Percentiles rank a stretch among this genome's conserved stretches.
Evolutionary conservation across 2,888 invertebrate genomes (phyloP).

Genomic region (Mechanitis messenoides): DNA sequence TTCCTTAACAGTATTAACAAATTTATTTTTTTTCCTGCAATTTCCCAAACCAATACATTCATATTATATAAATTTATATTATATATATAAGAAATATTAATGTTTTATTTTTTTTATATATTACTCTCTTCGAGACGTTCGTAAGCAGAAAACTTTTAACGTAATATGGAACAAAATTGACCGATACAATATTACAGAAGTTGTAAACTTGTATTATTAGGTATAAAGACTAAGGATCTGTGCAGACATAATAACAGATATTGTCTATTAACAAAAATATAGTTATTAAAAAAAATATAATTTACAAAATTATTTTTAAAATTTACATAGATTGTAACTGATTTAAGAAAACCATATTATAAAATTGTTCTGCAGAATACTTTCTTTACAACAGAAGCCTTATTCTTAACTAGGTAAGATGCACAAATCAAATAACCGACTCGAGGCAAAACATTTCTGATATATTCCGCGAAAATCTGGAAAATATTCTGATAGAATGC

Average conservation of each 20-base stretch:
- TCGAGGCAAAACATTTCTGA: constrained; percentile 29
- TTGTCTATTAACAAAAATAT: too few relatives aligned
- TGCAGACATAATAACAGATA: background rate
- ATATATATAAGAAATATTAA: too few relatives aligned
- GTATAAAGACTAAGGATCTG: background rate
- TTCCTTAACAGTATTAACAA: background rate
- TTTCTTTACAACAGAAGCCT: constrained; percentile 15
- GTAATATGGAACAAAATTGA: constrained; percentile 4
- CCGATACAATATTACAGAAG: background rate
- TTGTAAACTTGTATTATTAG: constrained; percentile 1
- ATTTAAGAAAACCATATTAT: too few relatives aligned
- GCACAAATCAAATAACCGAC: constrained; percentile 57
- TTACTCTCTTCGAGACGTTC: background rate
- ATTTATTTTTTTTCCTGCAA: background rate
- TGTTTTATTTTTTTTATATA: background rate
- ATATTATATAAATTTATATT: too few relatives aligned
- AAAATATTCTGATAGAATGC: constrained; percentile 41
- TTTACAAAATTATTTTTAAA: too few relatives aligned
- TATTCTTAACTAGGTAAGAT: constrained; percentile 24
- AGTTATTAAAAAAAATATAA: too few relatives aligned
- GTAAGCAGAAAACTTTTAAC: constrained; percentile 1
- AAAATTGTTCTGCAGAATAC: constrained; percentile 6
- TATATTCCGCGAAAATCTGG: constrained; percentile 19
- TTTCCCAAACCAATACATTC: too few relatives aligned
- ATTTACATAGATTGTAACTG: too few relatives aligned